Conservation (phyloP, 2,113 vertebrate species). For the Pongo abelii region DNA sequence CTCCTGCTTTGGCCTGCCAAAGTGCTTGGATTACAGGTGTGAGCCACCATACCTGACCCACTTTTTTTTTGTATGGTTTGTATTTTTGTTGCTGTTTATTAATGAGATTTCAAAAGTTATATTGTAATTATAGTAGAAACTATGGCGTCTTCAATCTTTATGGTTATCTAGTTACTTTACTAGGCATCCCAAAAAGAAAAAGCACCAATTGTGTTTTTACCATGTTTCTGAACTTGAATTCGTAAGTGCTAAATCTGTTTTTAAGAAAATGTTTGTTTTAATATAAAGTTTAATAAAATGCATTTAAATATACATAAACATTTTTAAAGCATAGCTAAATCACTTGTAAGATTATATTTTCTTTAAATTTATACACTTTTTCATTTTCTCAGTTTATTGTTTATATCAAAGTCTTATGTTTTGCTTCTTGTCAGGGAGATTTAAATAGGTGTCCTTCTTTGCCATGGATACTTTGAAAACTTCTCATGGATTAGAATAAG, state of each 20-base stretch:
- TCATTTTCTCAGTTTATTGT: not conserved
- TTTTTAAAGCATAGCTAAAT: not conserved
- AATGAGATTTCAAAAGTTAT: not conserved
- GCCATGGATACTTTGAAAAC: not conserved
- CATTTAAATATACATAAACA: not conserved
- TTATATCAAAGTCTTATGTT: not conserved
- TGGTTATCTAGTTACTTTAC: not conserved
- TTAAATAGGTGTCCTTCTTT: not conserved
- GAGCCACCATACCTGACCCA: too few species aligned
- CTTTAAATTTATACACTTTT: not conserved
- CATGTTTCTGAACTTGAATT: not conserved
- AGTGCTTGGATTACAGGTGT: too few species aligned
- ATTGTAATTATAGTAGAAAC: not conserved
- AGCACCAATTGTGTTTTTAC: not conserved
- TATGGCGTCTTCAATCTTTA: not conserved
- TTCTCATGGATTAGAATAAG: not conserved
- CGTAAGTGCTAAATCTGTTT: not conserved
- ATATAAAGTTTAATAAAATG: not conserved
- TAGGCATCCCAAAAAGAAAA: not conserved
- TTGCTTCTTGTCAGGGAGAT: not conserved
- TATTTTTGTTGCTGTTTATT: conserved; percentile 13
- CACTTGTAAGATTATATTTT: not conserved
- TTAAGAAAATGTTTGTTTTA: conserved; percentile 2
- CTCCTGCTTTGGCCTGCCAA: too few species aligned
- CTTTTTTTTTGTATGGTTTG: not conserved